These are phyloP conservation scores for Melanotaenia boesemani DNA, from an alignment of 2,797 vertebrate genomes.

Conservation along the genomic window DNA sequence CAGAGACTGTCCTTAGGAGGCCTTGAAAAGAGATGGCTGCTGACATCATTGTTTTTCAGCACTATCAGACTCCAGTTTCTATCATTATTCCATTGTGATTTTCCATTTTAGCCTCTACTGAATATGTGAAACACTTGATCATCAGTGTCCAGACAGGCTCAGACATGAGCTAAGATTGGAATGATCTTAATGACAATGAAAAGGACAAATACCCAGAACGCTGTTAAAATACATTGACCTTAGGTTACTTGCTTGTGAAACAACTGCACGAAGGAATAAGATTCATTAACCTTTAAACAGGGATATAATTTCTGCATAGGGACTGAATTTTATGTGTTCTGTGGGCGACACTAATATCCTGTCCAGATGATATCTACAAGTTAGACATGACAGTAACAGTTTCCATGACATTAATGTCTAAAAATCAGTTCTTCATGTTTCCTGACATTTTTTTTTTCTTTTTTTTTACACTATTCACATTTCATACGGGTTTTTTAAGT, in stretches of 20 bases:
- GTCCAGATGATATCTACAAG: constrained; percentile 15
- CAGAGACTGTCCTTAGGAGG: constrained; percentile 76
- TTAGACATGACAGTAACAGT: constrained; percentile 25
- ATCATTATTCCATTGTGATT: constrained; percentile 73
- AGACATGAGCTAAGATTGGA: constrained; percentile 76
- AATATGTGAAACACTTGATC: constrained; percentile 64
- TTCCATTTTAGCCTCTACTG: constrained; percentile 71
- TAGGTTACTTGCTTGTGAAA: constrained; percentile 29
- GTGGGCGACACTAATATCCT: constrained; percentile 11
- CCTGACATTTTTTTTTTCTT: constrained; percentile 5
- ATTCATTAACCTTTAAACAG: constrained; percentile 2
- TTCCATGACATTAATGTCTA: constrained; percentile 32
- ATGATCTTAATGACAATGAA: constrained; percentile 67
- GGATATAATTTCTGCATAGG: constrained; percentile 6
- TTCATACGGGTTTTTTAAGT: constrained; percentile 30
- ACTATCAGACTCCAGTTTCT: constrained; percentile 50
- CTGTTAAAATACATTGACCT: constrained; percentile 32
- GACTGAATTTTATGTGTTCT: constrained; percentile 11
- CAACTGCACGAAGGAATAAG: constrained; percentile 14
- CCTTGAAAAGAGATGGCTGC: constrained; percentile 54
- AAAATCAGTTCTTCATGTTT: constrained; percentile 25
- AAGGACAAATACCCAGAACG: constrained; percentile 48
- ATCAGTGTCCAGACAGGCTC: constrained; percentile 59
- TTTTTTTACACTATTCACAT: neutral
- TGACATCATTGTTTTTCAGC: constrained; percentile 70